Conservation (phyloP, 1,140 invertebrate genomes). For the Formica selysi region DNA sequence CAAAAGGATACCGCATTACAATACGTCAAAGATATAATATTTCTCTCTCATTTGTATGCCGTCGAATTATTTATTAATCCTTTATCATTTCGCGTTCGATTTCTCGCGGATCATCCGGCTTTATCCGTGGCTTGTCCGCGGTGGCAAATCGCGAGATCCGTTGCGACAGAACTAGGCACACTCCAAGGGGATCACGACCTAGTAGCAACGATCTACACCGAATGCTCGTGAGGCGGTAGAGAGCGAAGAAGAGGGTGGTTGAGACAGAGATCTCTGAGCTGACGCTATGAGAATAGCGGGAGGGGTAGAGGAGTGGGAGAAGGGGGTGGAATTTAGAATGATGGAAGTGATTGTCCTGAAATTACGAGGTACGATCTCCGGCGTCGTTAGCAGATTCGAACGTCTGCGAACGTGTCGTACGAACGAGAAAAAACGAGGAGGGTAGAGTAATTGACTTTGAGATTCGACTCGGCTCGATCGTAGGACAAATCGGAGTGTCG, state of each 20-base stretch:
- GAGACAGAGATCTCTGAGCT: constrained; percentile 54
- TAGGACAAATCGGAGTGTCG: constrained; percentile 20
- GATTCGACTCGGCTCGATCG: constrained; percentile 35
- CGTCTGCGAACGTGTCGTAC: constrained; percentile 10
- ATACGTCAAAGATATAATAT: background rate
- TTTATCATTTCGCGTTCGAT: constrained; percentile 20
- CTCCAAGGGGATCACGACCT: constrained; percentile 64
- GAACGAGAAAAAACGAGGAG: background rate
- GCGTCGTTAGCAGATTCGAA: constrained; percentile 49
- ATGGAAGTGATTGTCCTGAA: constrained; percentile 71
- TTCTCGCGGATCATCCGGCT: constrained; percentile 46
- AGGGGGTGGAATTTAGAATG: constrained; percentile 68
- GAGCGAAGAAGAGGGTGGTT: constrained; percentile 4
- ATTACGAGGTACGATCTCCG: constrained; percentile 66
- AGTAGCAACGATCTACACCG: constrained; percentile 30
- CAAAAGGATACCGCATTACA: background rate
- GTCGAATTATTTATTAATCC: constrained; percentile 27
- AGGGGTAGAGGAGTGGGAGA: background rate
- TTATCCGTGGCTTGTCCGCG: constrained; percentile 32
- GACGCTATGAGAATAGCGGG: constrained; percentile 64
- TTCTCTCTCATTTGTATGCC: no score
- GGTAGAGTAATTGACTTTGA: constrained; percentile 55
- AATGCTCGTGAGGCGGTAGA: background rate
- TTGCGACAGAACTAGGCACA: constrained; percentile 64
- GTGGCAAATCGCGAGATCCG: constrained; percentile 60